These are phyloP conservation scores for Ectropis crepuscularia DNA, from an alignment of 2,888 invertebrate species.

Conservation along the genomic window DNA sequence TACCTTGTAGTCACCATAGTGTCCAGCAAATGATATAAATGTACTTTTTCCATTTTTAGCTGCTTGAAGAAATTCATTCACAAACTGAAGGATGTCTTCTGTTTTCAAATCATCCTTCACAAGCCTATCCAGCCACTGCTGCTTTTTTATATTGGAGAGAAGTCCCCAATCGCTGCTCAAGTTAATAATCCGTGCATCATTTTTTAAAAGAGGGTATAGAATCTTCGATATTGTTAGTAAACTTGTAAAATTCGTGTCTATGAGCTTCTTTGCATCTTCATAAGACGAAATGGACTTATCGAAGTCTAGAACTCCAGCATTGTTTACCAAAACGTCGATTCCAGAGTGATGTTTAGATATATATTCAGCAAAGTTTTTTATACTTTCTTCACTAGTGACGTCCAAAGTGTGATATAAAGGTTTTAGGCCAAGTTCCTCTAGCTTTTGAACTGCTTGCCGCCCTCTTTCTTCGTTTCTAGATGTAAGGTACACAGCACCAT, in stretches of 20 bases:
- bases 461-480: constrained; percentile 87
- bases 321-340: constrained; percentile 90
- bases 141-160: constrained; percentile 76
- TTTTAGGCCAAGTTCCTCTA: constrained; percentile 84
- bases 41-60: constrained; percentile 75
- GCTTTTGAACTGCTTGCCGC: constrained; percentile 84
- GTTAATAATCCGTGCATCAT: constrained; percentile 91
- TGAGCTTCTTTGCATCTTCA: constrained; percentile 89
- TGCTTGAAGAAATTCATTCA: constrained; percentile 84
- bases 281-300: constrained; percentile 86
- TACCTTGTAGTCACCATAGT: constrained; percentile 80
- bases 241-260: constrained; percentile 89
- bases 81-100: constrained; percentile 80
- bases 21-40: constrained; percentile 75
- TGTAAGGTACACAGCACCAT: constrained; percentile 90
- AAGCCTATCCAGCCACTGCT: constrained; percentile 74
- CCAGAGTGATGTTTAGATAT: constrained; percentile 87
- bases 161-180: constrained; percentile 87
- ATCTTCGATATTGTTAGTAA: constrained; percentile 87
- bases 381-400: constrained; percentile 86
- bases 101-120: constrained; percentile 77
- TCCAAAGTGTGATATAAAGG: constrained; percentile 89
- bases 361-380: constrained; percentile 84
- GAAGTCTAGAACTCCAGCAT: constrained; percentile 90
- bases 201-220: constrained; percentile 88